Evolutionary conservation across 2,888 invertebrate genomes (phyloP).

Genomic region (Scaeva pyrastri): DNA sequence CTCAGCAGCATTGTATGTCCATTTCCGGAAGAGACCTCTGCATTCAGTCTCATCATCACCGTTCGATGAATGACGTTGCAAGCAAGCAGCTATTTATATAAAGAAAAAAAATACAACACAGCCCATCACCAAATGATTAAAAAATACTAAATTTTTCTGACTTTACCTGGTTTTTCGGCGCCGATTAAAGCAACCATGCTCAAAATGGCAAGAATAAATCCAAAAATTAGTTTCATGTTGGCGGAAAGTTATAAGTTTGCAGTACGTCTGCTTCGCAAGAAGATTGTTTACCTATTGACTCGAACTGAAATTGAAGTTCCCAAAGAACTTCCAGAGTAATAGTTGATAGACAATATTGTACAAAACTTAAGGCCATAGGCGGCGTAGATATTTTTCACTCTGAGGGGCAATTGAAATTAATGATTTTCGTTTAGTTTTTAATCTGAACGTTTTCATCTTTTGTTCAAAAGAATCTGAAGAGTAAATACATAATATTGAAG

Average conservation of each 20-base stretch:
- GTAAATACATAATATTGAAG: no score
- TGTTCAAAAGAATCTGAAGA: no score
- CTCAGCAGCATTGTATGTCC: conserved; percentile 88
- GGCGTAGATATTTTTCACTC: no score
- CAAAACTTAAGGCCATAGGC: neutral
- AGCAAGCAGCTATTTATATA: conserved; percentile 17
- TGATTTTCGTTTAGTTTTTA: no score
- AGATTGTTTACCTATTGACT: neutral
- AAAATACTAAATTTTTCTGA: no score
- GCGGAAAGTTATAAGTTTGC: neutral
- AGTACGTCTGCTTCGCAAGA: conserved; percentile 14
- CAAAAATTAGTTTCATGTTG: conserved; percentile 15
- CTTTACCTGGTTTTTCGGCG: conserved; percentile 4
- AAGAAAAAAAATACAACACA: neutral
- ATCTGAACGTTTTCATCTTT: no score
- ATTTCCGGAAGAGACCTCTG: conserved; percentile 86
- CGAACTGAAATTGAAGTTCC: neutral
- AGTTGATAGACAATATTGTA: neutral
- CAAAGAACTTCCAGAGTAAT: neutral
- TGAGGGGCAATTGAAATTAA: no score
- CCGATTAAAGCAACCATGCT: neutral
- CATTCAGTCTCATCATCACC: conserved; percentile 47
- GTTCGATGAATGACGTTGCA: conserved; percentile 25
- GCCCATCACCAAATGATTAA: neutral
- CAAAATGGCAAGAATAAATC: neutral